Evolutionary conservation across 2,888 invertebrate species (phyloP).

Genomic region (Mythimna loreyi): DNA sequence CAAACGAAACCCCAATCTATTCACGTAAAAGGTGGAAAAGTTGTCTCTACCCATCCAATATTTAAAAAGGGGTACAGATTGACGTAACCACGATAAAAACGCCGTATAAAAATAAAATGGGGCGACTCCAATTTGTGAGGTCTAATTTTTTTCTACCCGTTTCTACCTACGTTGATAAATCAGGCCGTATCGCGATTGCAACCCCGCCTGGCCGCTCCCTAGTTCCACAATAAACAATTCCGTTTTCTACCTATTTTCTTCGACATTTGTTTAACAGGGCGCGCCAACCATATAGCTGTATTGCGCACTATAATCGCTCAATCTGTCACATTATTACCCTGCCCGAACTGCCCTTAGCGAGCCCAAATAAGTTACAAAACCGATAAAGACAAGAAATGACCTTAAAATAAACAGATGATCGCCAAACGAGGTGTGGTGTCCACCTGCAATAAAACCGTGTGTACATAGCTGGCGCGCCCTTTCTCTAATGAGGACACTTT

Average conservation of each 20-base stretch:
- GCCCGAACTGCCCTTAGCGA: constrained; percentile 71
- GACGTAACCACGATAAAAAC: constrained; percentile 59
- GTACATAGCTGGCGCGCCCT: constrained; percentile 85
- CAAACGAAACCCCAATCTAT: constrained; percentile 44
- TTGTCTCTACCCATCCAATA: constrained; percentile 60
- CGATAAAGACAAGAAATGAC: constrained; percentile 85
- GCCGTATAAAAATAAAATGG: constrained; percentile 69
- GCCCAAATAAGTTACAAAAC: constrained; percentile 78
- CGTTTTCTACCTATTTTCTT: constrained; percentile 78
- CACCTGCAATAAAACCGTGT: constrained; percentile 86
- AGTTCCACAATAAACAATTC: constrained; percentile 75
- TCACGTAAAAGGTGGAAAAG: constrained; percentile 57
- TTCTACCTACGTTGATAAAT: constrained; percentile 81
- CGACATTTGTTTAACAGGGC: constrained; percentile 83
- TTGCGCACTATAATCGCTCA: constrained; percentile 80
- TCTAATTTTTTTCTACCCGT: constrained; percentile 71
- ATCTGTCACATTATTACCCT: constrained; percentile 78
- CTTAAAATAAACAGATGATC: constrained; percentile 90
- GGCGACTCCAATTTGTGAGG: constrained; percentile 76
- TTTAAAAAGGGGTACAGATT: constrained; percentile 66
- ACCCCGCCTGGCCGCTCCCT: constrained; percentile 81
- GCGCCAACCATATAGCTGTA: constrained; percentile 81
- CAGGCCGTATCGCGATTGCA: constrained; percentile 75
- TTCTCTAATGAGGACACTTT: constrained; percentile 89
- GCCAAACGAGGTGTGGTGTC: constrained; percentile 82